These are phyloP conservation scores for Virgularia gustaviana DNA, from an alignment of 92 coral and sea anemone species.

Conservation along the genomic window DNA sequence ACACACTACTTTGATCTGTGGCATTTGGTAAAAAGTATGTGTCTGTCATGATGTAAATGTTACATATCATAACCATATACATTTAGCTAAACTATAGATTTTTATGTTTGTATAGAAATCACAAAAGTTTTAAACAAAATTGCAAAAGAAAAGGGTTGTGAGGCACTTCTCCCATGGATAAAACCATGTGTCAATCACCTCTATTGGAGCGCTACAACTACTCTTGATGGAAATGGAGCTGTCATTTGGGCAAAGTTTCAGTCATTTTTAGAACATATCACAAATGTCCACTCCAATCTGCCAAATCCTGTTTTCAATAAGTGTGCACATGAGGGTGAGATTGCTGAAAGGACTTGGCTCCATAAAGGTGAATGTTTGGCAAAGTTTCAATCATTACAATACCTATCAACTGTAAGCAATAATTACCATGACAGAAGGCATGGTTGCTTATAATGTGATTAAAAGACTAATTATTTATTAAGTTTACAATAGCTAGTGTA, in stretches of 20 bases:
- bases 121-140: conserved; percentile 14
- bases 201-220: conserved; percentile 61
- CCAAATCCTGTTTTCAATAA: conserved; percentile 50
- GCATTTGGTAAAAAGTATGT: conserved; percentile 53
- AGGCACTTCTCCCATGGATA: conserved; percentile 29
- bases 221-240: conserved; percentile 56
- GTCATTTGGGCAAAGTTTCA: conserved; percentile 61
- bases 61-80: background rate
- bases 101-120: background rate
- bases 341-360: conserved; percentile 50
- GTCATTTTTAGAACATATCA: conserved; percentile 59
- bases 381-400: too few species aligned
- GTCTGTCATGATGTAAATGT: background rate
- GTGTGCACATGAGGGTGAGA: conserved; percentile 61
- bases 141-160: conserved; percentile 39
- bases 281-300: conserved; percentile 42
- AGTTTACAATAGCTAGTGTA: too few species aligned
- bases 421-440: too few species aligned
- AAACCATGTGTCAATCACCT: conserved; percentile 47
- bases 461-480: too few species aligned
- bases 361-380: conserved; percentile 23
- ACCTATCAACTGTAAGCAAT: too few species aligned
- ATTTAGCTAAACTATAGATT: background rate
- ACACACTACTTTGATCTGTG: conserved; percentile 56
- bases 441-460: too few species aligned